Percentiles rank a stretch among this genome's conserved stretches.
These are phyloP conservation scores for Dromococcyx pavoninus DNA, from an alignment of 2,797 vertebrate genomes.

Conservation along the genomic window DNA sequence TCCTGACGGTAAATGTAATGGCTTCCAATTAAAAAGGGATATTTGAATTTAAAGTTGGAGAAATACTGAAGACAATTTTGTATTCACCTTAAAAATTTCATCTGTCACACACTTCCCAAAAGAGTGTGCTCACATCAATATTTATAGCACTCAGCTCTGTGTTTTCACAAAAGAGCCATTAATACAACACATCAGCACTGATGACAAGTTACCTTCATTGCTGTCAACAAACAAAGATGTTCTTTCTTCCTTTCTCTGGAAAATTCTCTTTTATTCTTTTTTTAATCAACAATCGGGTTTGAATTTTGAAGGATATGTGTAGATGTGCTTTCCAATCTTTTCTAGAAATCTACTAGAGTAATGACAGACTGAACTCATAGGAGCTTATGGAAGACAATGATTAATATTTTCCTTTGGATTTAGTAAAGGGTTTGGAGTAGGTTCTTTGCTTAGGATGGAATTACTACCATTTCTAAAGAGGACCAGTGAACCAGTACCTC, in stretches of 20 bases:
- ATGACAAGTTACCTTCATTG: conserved; percentile 71
- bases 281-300: neutral
- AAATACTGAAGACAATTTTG: neutral
- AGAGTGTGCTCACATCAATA: conserved; percentile 58
- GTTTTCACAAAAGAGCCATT: conserved; percentile 44
- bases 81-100: neutral
- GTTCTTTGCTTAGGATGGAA: neutral
- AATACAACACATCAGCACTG: conserved; percentile 58
- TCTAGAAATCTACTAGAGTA: neutral
- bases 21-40: neutral
- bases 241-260: conserved; percentile 33
- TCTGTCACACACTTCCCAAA: neutral
- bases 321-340: neutral
- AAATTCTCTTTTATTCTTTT: conserved; percentile 1
- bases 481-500: neutral
- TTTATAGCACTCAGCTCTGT: conserved; percentile 31
- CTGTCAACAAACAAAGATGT: conserved; percentile 70
- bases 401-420: neutral
- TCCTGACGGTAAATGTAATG: neutral
- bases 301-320: conserved; percentile 26
- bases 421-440: neutral
- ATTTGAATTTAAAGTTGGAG: neutral
- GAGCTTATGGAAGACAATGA: neutral
- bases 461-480: neutral
- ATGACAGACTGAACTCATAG: neutral